Conservation (phyloP, 2,888 invertebrate genomes). For the Coremacera marginata region DNA sequence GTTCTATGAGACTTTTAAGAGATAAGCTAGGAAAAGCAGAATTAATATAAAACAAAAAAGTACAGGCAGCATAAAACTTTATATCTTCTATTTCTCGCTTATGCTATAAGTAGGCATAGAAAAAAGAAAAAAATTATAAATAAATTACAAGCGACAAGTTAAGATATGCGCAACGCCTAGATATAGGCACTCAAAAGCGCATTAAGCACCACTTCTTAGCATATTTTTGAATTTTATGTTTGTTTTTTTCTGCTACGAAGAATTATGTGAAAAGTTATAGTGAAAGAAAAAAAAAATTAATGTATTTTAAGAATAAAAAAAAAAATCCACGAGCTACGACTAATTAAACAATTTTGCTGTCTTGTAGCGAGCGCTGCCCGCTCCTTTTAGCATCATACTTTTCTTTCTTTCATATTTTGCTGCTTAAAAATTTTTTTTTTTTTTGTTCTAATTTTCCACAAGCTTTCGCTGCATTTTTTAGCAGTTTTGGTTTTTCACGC, state of each 20-base stretch:
- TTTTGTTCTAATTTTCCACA: neutral
- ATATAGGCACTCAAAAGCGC: conserved; percentile 28
- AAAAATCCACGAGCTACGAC: neutral
- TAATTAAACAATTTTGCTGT: conserved; percentile 14
- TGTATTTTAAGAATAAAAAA: neutral
- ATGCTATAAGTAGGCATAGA: neutral
- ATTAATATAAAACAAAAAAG: neutral
- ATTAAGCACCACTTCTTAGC: conserved; percentile 22
- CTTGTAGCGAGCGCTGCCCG: neutral
- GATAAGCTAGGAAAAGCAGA: neutral
- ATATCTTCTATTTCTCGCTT: neutral
- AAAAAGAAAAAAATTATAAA: neutral
- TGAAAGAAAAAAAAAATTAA: neutral
- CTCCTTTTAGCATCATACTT: neutral
- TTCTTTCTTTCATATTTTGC: neutral
- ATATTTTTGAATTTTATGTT: neutral
- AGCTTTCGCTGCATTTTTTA: neutral
- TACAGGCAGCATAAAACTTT: neutral
- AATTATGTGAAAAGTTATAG: conserved; percentile 20
- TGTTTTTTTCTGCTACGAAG: neutral
- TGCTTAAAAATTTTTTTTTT: neutral
- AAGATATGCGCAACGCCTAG: neutral
- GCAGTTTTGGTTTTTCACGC: conserved; percentile 3
- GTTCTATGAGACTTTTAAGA: no score
- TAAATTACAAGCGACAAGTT: conserved; percentile 6